Evolutionary conservation across 2,888 invertebrate genomes (phyloP).

Genomic region (Pediacus dermestoides): DNA sequence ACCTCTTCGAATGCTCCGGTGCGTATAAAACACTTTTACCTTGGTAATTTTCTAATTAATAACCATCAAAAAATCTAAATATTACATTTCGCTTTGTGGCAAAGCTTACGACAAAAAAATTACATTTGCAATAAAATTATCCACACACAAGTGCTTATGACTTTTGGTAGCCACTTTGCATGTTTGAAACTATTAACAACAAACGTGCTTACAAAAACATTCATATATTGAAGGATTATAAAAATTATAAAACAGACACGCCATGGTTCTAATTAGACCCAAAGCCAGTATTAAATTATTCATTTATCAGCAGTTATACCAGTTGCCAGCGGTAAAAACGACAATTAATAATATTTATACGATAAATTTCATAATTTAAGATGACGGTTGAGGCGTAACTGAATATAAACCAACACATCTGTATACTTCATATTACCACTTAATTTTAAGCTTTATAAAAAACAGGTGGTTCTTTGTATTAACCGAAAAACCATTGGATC

Average conservation of each 20-base stretch:
- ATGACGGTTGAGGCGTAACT: conserved; percentile 4
- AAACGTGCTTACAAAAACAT: background rate
- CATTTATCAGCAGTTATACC: conserved; percentile 8
- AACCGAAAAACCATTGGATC: too few species aligned
- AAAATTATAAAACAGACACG: conserved; percentile 9
- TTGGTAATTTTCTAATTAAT: too few species aligned
- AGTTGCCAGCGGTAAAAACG: conserved; percentile 8
- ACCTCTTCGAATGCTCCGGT: too few species aligned
- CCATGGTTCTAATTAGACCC: conserved; percentile 6
- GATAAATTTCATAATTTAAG: conserved; percentile 9
- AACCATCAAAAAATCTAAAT: too few species aligned
- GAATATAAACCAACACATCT: conserved; percentile 6
- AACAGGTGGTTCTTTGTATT: conserved; percentile 6
- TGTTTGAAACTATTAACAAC: conserved; percentile 1
- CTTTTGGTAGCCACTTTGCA: too few species aligned
- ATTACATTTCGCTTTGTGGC: too few species aligned
- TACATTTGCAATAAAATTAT: too few species aligned
- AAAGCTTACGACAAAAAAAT: too few species aligned
- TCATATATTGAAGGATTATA: conserved; percentile 7
- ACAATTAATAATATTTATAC: conserved; percentile 9
- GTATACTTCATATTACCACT: conserved; percentile 5
- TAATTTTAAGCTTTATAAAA: conserved; percentile 2
- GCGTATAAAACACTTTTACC: too few species aligned
- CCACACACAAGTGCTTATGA: too few species aligned
- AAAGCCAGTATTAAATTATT: conserved; percentile 9